Percentiles rank a stretch among this genome's conserved stretches.
These are phyloP conservation scores for Minunthozetes semirufus DNA, from an alignment of 2,888 invertebrate genomes.

Conservation along the genomic window DNA sequence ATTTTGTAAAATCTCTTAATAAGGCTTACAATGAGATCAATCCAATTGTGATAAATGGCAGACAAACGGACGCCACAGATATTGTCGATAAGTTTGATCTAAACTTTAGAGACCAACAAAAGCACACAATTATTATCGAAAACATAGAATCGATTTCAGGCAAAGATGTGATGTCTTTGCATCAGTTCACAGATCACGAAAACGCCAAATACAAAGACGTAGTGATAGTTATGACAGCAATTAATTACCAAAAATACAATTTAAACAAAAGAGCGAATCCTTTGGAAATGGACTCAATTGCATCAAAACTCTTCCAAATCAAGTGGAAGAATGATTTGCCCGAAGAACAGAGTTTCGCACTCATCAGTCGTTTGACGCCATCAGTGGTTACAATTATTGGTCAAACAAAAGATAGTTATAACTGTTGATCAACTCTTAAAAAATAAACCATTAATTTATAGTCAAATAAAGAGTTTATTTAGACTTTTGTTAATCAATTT, in stretches of 20 bases:
- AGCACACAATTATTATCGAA: conserved; percentile 9
- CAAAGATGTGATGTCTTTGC: conserved; percentile 7
- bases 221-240: conserved; percentile 1
- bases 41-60: neutral
- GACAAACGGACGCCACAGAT: neutral
- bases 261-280: neutral
- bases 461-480: too few species aligned
- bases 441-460: too few species aligned
- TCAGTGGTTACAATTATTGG: conserved; percentile 17
- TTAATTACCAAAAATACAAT: neutral
- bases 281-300: conserved; percentile 1
- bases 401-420: too few species aligned
- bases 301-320: neutral
- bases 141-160: neutral
- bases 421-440: neutral
- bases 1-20: neutral
- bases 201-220: conserved; percentile 10
- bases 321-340: conserved; percentile 3
- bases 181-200: conserved; percentile 28
- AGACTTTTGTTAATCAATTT: too few species aligned
- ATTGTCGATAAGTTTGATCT: conserved; percentile 10
- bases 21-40: conserved; percentile 15
- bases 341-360: neutral
- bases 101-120: neutral
- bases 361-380: conserved; percentile 10